A percentile compares a stretch with the other conserved stretches of the same genome.
phyloP scores from a whole-genome alignment of 2,888 invertebrate genomes.

The Mamestra brassicae region DNA sequence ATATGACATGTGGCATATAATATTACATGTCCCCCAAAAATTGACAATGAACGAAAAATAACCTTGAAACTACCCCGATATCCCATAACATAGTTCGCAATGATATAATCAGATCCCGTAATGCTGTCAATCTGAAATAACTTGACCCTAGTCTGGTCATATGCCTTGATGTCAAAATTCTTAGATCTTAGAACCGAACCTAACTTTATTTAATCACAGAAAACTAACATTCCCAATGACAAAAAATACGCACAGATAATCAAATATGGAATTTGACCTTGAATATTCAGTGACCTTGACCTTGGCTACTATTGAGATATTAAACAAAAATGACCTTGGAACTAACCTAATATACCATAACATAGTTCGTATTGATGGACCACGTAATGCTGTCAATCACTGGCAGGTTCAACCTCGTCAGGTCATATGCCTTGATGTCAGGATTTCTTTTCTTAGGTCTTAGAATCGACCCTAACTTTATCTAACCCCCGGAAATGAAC shows the following conservation, averaged over 20 bases:
- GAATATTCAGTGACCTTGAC: too few relatives aligned
- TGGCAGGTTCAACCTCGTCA: conserved; percentile 95
- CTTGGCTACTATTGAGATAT: too few relatives aligned
- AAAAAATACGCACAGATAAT: too few relatives aligned
- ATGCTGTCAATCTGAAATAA: conserved; percentile 94
- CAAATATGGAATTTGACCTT: too few relatives aligned
- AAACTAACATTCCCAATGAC: too few relatives aligned
- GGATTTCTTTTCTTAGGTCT: conserved; percentile 96
- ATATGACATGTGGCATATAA: background rate
- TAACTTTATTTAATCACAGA: too few relatives aligned
- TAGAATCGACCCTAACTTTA: too few relatives aligned
- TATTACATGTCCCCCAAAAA: background rate
- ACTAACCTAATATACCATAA: too few relatives aligned
- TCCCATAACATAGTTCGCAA: conserved; percentile 97
- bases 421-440: conserved; percentile 98
- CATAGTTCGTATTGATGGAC: conserved; percentile 97
- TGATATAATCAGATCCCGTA: conserved; percentile 97
- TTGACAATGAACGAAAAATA: background rate
- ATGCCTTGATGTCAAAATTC: conserved; percentile 95
- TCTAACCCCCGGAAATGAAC: background rate
- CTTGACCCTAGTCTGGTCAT: conserved; percentile 97
- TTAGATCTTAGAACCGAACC: too few relatives aligned
- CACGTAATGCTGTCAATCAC: conserved; percentile 95
- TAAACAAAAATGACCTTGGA: too few relatives aligned
- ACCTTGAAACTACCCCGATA: conserved; percentile 93